Evolutionary conservation across 2,113 vertebrate species (phyloP).

Genomic region (Melanotaenia duboulayi): DNA sequence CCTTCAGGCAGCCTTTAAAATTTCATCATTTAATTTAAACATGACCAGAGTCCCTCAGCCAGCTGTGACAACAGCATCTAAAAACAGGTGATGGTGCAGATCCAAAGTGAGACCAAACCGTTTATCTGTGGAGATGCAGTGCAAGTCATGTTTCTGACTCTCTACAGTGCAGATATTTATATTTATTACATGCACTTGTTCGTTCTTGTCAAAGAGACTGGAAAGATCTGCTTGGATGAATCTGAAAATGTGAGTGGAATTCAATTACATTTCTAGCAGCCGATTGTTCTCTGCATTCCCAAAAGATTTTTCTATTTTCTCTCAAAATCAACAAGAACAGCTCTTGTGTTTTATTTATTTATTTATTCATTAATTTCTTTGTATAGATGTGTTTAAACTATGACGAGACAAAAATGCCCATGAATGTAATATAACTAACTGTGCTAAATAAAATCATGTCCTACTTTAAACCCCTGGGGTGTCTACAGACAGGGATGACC

Average conservation of each 20-base stretch:
- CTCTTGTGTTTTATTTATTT: slow-evolving; percentile 2
- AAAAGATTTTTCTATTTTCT: slow-evolving; percentile 8
- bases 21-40: slow-evolving; percentile 70
- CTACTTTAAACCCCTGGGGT: background rate
- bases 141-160: slow-evolving; percentile 31
- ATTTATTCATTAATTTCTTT: background rate
- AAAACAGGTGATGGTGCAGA: slow-evolving; percentile 52
- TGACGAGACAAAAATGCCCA: slow-evolving; percentile 8
- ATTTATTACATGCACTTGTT: slow-evolving; percentile 82
- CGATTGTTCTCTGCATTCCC: slow-evolving; percentile 27
- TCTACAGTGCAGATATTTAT: slow-evolving; percentile 10
- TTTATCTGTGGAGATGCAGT: slow-evolving; percentile 38
- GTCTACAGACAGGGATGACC: background rate
- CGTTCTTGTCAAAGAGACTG: slow-evolving; percentile 81
- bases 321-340: background rate
- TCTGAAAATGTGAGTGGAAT: slow-evolving; percentile 78
- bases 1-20: slow-evolving; percentile 62
- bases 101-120: slow-evolving; percentile 35
- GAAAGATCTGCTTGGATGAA: slow-evolving; percentile 85
- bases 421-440: slow-evolving; percentile 11
- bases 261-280: slow-evolving; percentile 23
- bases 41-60: slow-evolving; percentile 43
- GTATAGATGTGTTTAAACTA: slow-evolving; percentile 20
- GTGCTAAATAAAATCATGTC: background rate
- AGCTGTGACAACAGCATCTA: slow-evolving; percentile 40